Evolutionary conservation across 1,140 invertebrate genomes (phyloP), one percentile per base, ranked within the genome.

Genomic region (Drosophila guanche): DNA sequence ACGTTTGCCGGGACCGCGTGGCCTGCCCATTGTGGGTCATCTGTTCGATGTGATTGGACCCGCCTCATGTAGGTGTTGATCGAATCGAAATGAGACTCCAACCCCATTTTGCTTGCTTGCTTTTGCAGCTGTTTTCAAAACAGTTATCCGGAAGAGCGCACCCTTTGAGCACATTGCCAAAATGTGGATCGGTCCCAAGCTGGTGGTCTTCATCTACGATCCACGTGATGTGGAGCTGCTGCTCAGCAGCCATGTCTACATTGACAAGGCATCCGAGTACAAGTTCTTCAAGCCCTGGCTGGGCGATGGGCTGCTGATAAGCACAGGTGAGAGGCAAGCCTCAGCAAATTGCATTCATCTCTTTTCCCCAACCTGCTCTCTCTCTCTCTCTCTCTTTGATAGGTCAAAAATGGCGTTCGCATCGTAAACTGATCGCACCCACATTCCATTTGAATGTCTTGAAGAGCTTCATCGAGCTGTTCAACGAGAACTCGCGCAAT

Each of bases 391-490:
- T 43, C 16, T 16, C 45, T 45, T 22, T 4, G 33, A 46, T 76
- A 95, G 95, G 95, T 86, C 94, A 94, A 73, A 96, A 96, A 93
- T 96, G 96, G 96, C 94, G 95, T 16, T 93, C 94, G 12, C 95
- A 96, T 83, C 94, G 96, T 65, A 96, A 96, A 92, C 92, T 96
- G 58, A 96, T 96, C 73, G 95, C 95, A 7, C 96, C 96, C 20
- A 96, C 95, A 76, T 96, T 96, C 94, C 96, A 96, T 88, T 93
- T 96, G 91, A 96, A 96, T 90, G 95, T 96, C 1, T 92, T 96
- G 63, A 96, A 96, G 92, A 95, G 94, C 75, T 96, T 96, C 92
- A 95, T 96, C 74, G 95, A 96, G 76, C 92, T 96, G 16, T 96
- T 96, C 92, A 96, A 96, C 81, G 95, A 94, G 50, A 96, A 96